These are phyloP conservation scores for Apamea anceps DNA, from an alignment of 2,888 invertebrate species.

Conservation along the genomic window DNA sequence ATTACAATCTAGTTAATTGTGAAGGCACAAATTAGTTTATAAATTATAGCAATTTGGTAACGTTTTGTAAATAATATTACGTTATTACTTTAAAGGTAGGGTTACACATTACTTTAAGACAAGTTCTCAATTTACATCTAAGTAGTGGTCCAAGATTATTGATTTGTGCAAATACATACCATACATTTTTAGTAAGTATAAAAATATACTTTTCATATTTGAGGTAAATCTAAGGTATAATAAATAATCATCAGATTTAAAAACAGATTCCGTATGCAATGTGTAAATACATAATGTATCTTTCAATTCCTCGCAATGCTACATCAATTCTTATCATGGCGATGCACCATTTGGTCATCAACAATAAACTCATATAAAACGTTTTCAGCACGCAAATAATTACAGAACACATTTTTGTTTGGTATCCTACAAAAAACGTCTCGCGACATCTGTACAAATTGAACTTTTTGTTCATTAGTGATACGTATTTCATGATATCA, in stretches of 20 bases:
- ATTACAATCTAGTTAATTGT: slow-evolving; percentile 68
- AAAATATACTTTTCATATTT: slow-evolving; percentile 61
- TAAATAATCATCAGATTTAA: slow-evolving; percentile 49
- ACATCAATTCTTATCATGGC: slow-evolving; percentile 31
- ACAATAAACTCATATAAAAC: slow-evolving; percentile 53
- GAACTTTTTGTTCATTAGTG: slow-evolving; percentile 45
- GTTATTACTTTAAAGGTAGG: slow-evolving; percentile 60
- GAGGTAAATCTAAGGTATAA: slow-evolving; percentile 53
- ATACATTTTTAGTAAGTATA: slow-evolving; percentile 59
- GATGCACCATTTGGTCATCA: slow-evolving; percentile 39
- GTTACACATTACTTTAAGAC: slow-evolving; percentile 56
- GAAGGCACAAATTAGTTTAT: slow-evolving; percentile 78
- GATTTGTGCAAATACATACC: slow-evolving; percentile 65
- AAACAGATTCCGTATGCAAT: slow-evolving; percentile 40
- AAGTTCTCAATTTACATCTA: slow-evolving; percentile 53
- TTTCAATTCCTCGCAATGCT: slow-evolving; percentile 28
- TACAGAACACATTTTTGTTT: slow-evolving; percentile 57
- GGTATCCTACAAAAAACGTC: slow-evolving; percentile 48
- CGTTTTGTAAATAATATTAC: slow-evolving; percentile 75
- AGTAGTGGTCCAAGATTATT: slow-evolving; percentile 68
- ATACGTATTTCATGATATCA: slow-evolving; percentile 61
- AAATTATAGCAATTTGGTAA: slow-evolving; percentile 81
- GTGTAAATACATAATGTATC: slow-evolving; percentile 57
- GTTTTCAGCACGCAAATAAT: slow-evolving; percentile 56
- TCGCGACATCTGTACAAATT: slow-evolving; percentile 39